A percentile compares a stretch with the other conserved stretches of the same genome.
Evolutionary conservation across 2,113 vertebrate genomes (phyloP).

Genomic region (Actenoides lindsayi): DNA sequence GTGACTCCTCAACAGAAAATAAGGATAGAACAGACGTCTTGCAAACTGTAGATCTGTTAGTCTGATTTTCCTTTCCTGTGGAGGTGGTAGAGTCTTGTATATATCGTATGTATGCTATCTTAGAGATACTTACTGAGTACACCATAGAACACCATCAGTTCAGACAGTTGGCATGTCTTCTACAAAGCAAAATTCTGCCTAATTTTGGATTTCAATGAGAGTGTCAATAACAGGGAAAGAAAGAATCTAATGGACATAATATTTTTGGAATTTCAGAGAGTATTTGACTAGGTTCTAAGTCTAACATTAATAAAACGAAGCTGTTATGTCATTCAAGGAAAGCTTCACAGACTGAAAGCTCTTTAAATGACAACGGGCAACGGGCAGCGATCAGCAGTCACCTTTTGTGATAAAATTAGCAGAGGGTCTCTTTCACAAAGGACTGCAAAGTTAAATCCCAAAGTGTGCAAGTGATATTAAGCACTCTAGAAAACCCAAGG

Average conservation of each 20-base stretch:
- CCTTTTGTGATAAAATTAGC: neutral
- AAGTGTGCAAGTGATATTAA: neutral
- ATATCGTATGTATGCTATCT: too few relatives aligned
- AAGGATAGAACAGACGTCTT: neutral
- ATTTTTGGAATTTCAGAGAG: neutral
- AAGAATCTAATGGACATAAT: neutral
- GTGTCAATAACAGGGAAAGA: neutral
- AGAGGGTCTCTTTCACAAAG: neutral
- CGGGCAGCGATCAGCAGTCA: neutral
- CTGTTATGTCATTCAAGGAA: neutral
- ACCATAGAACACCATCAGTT: neutral
- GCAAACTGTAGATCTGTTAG: neutral
- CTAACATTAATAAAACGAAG: neutral
- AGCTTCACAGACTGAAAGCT: neutral
- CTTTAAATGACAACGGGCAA: neutral
- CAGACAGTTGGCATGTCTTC: neutral
- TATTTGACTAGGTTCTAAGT: neutral
- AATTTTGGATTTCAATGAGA: neutral
- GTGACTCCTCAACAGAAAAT: neutral
- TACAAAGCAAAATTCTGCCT: neutral
- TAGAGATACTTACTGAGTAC: neutral
- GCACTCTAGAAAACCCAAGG: neutral
- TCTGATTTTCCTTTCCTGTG: neutral
- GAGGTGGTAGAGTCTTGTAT: neutral
- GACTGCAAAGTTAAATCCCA: neutral